Conservation (phyloP, 2,888 invertebrate genomes). For the Nephrotoma appendiculata region DNA sequence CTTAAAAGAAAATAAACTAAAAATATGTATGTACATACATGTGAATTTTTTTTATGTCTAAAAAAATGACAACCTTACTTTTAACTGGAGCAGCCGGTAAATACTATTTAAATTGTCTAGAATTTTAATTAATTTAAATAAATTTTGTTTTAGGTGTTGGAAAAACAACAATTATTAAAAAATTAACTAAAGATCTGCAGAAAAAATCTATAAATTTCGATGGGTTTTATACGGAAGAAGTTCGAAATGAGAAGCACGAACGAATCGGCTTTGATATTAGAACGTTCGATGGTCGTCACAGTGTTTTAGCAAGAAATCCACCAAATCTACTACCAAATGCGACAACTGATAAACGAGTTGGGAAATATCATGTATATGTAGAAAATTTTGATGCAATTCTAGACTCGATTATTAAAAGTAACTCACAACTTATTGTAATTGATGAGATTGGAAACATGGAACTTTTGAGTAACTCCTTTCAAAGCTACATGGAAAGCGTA, state of each 20-base stretch:
- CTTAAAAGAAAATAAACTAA: too few relatives aligned
- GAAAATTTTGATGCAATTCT: constrained; percentile 43
- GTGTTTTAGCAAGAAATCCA: constrained; percentile 34
- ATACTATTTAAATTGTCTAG: not conserved
- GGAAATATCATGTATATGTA: constrained; percentile 44
- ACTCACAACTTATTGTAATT: constrained; percentile 16
- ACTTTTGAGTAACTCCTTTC: constrained; percentile 22
- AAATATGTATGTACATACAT: too few relatives aligned
- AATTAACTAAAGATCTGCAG: constrained; percentile 29
- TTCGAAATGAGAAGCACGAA: constrained; percentile 27
- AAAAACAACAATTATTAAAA: constrained; percentile 48
- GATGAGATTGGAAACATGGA: constrained; percentile 32
- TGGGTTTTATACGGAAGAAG: constrained; percentile 55
- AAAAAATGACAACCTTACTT: not conserved
- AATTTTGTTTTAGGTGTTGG: constrained; percentile 37
- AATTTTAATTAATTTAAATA: not conserved
- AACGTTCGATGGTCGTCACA: constrained; percentile 33
- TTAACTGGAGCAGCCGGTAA: not conserved
- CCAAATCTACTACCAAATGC: not conserved
- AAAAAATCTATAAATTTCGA: constrained; percentile 21
- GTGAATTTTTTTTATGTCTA: too few relatives aligned
- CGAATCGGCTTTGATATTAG: constrained; percentile 52
- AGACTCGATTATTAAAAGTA: constrained; percentile 30
- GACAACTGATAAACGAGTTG: constrained; percentile 29
- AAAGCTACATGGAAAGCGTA: constrained; percentile 15